Evolutionary conservation across 2,113 vertebrate species (phyloP).

Genomic region (Mystacornis crossleyi): DNA sequence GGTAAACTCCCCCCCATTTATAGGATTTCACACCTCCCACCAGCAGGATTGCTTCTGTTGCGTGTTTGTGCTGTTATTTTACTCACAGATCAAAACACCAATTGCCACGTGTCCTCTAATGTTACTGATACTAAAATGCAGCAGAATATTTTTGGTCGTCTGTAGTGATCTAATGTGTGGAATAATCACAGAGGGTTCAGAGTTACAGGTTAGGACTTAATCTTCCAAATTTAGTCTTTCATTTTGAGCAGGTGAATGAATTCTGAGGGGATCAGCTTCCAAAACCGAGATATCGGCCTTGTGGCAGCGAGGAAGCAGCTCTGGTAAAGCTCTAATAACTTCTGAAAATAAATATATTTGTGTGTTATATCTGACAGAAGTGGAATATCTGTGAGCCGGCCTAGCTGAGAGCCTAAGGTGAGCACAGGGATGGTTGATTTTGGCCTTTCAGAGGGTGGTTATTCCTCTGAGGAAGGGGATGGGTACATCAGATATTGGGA

Average conservation of each 20-base stretch:
- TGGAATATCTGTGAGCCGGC: too few relatives aligned
- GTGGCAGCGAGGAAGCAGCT: background rate
- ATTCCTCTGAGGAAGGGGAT: background rate
- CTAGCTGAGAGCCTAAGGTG: background rate
- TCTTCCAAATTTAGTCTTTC: background rate
- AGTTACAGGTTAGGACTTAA: rapidly evolving
- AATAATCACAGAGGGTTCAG: background rate
- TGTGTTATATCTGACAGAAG: background rate
- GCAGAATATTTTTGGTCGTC: background rate
- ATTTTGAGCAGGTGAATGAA: background rate
- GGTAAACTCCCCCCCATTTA: background rate
- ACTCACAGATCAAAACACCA: background rate
- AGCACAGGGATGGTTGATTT: too few relatives aligned
- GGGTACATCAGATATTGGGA: too few relatives aligned
- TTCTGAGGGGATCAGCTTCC: background rate
- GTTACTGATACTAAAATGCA: background rate
- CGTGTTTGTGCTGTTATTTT: background rate
- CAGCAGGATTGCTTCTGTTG: background rate
- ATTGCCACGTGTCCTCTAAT: background rate
- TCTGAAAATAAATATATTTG: background rate
- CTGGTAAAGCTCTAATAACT: background rate
- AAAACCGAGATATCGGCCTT: background rate
- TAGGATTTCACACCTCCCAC: background rate
- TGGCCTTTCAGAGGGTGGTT: background rate
- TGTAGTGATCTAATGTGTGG: background rate